Evolutionary conservation across 2,888 invertebrate genomes (phyloP).

Genomic region (Selenia dentaria): DNA sequence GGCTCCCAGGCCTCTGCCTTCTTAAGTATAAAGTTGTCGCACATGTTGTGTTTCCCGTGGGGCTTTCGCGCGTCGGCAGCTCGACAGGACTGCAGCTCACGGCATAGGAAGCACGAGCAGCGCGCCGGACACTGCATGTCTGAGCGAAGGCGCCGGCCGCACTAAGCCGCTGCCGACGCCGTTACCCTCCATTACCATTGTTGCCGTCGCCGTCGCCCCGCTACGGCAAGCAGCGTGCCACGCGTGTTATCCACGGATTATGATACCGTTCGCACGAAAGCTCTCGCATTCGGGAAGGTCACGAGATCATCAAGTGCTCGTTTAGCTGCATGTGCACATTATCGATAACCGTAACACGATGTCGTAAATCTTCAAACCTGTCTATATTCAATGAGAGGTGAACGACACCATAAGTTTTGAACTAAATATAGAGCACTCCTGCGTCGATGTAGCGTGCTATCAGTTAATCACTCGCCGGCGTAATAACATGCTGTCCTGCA

Average conservation of each 20-base stretch:
- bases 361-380: constrained; percentile 33
- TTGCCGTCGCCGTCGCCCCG: constrained; percentile 59
- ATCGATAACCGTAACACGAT: constrained; percentile 33
- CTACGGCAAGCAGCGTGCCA: constrained; percentile 42
- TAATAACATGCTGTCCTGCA: constrained; percentile 40
- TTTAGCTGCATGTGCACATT: constrained; percentile 21
- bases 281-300: constrained; percentile 40
- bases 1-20: constrained; percentile 81
- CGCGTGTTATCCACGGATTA: constrained; percentile 64
- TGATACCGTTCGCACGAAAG: constrained; percentile 62
- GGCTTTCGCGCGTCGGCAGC: constrained; percentile 77
- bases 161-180: constrained; percentile 57
- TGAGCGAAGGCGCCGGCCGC: constrained; percentile 70
- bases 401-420: constrained; percentile 68
- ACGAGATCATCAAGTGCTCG: constrained; percentile 26
- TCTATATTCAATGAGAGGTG: constrained; percentile 58
- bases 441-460: constrained; percentile 45
- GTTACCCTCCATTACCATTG: constrained; percentile 59
- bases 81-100: constrained; percentile 88
- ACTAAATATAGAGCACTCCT: constrained; percentile 72
- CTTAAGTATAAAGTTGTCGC: constrained; percentile 83
- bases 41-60: constrained; percentile 67
- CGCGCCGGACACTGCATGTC: constrained; percentile 89
- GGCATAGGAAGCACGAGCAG: constrained; percentile 90
- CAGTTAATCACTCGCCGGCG: constrained; percentile 50